Conservation (phyloP, 2,888 invertebrate genomes). For the Serripes groenlandicus region DNA sequence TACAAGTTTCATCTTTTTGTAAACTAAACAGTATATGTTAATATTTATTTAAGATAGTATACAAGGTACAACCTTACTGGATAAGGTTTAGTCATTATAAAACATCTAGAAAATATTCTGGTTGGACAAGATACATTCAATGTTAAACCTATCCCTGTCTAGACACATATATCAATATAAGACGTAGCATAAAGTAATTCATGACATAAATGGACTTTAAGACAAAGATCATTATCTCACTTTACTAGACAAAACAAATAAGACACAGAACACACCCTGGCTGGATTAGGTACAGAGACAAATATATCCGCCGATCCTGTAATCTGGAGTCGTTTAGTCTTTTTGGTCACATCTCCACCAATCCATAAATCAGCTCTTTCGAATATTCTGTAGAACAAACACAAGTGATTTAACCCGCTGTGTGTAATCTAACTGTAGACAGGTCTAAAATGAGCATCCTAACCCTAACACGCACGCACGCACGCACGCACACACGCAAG, state of each 20-base stretch:
- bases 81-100: too few species aligned
- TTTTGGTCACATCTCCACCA: conserved; percentile 24
- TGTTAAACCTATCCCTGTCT: background rate
- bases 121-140: background rate
- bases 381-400: background rate
- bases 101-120: too few species aligned
- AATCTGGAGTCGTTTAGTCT: conserved; percentile 3
- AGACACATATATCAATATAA: background rate
- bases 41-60: too few species aligned
- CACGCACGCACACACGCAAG: too few species aligned
- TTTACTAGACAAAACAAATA: background rate
- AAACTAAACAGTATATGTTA: too few species aligned
- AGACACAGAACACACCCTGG: conserved; percentile 15
- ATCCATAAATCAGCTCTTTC: conserved; percentile 29
- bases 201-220: background rate
- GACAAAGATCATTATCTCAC: background rate
- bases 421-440: too few species aligned
- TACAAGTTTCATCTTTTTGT: too few species aligned
- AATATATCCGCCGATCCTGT: conserved; percentile 38
- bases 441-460: too few species aligned
- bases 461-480: too few species aligned
- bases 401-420: too few species aligned
- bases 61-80: too few species aligned
- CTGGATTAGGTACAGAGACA: conserved; percentile 22
- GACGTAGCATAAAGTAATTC: background rate